A percentile compares a stretch with the other conserved stretches of the same genome.
phyloP scores from a whole-genome alignment of 2,113 vertebrate species.

The Saiga tatarica region DNA sequence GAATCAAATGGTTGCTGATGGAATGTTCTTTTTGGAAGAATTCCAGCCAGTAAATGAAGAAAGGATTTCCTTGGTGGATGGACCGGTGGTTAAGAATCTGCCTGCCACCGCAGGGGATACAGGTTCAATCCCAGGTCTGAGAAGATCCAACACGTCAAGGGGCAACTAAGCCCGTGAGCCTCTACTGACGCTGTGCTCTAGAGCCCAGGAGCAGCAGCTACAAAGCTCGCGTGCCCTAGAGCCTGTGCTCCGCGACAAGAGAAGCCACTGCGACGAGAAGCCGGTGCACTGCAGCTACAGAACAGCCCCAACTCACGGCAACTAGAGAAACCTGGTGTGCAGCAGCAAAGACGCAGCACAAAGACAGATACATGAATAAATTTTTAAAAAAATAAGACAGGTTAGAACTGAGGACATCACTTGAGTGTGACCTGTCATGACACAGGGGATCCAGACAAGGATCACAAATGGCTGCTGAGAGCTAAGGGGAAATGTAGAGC shows the following conservation, averaged over 20 bases:
- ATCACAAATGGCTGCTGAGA: background rate
- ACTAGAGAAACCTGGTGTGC: background rate
- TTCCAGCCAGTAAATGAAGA: background rate
- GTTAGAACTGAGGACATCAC: background rate
- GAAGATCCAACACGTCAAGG: background rate
- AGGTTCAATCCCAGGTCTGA: background rate
- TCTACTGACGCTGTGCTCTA: background rate
- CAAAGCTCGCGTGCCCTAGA: background rate
- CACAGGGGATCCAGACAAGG: no score
- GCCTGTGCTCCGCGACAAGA: background rate
- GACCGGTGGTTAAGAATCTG: background rate
- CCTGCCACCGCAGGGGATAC: background rate
- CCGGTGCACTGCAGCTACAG: background rate
- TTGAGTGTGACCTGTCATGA: fast-evolving
- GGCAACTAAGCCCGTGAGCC: background rate
- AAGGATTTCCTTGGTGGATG: background rate
- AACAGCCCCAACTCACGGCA: background rate
- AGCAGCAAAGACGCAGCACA: background rate
- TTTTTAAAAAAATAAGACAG: background rate
- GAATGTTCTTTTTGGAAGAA: background rate
- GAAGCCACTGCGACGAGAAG: background rate
- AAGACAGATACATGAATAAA: background rate
- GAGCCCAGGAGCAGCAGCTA: background rate
- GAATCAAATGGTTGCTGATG: background rate
- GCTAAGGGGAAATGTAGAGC: fast-evolving